phyloP scores from a whole-genome alignment of 2,113 vertebrate genomes.

The Polyodon spathula region DNA sequence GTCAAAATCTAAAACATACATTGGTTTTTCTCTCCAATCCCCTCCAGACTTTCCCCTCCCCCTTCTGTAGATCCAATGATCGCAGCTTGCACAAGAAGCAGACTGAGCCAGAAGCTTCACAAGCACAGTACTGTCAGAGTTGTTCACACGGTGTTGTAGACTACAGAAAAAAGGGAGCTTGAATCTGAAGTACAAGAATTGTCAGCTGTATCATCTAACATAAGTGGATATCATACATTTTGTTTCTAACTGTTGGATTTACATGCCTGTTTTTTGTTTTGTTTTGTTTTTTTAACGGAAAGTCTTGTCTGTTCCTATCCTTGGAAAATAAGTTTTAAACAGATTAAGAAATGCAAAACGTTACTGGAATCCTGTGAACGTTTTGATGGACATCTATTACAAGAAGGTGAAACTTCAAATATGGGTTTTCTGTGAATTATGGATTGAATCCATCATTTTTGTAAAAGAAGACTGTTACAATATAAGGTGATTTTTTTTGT shows the following conservation, averaged over 20 bases:
- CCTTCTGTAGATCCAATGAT: background rate
- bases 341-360: background rate
- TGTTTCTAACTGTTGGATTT: background rate
- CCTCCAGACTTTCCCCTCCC: background rate
- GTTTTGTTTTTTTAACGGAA: background rate
- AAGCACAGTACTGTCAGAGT: background rate
- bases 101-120: background rate
- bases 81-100: background rate
- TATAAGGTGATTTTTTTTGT: slow-evolving; percentile 52
- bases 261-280: background rate
- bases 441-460: slow-evolving; percentile 41
- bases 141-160: background rate
- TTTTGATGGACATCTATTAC: slow-evolving; percentile 37
- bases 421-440: slow-evolving; percentile 62
- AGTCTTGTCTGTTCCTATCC: background rate
- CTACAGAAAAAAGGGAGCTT: background rate
- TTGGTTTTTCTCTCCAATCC: background rate
- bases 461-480: slow-evolving; percentile 40
- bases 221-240: background rate
- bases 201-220: too few species aligned
- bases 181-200: background rate
- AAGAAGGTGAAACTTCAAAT: slow-evolving; percentile 39
- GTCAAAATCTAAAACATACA: background rate
- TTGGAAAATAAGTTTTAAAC: background rate
- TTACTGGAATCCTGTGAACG: background rate